Base-by-base conservation (phyloP, 2,113 vertebrate species). In the Gallinago paraguaiae region DNA sequence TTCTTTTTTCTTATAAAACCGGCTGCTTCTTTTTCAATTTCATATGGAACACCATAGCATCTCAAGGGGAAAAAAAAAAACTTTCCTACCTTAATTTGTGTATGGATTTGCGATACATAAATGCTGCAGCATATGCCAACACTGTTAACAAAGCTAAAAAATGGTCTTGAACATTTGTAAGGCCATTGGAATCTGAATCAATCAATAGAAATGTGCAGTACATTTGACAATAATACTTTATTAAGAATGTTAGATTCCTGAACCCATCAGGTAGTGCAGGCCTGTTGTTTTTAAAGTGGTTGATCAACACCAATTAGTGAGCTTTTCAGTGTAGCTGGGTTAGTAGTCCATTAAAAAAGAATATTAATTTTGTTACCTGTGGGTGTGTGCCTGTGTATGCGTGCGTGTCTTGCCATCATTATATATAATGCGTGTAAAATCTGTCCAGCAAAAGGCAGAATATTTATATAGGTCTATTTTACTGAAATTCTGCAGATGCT, bases 401-500 rank as follows among this genome's bases (percentile, higher is more conserved):
- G 79, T 94, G 88, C 3, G 70, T 84, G 78, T 95, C 63, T 97
- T 96, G 76, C 70, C 86, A 43, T 97, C 45, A 67, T 79, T 93
- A 39, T 97, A 54, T 97, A 23, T 95, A 92, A 97, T 90, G 92
- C 95, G 7, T 97, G 96, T 97, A 74, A 97, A 97, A 67, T 81
- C 77, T 98, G 92, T 96, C 65, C 96, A 91, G 95, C 92, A 96
- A 96, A 97, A 97, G 92, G 96, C 92, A 97, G 96, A 97, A 92
- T 95, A 98, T 98, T 98, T 96, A 98, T 98, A 96, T 97, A 98
- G 98, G 97, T 98, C 97, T 98, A 98, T 99, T 98, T 98, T 98
- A 98, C 98, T 99, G 98, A 98, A 99, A 99, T 99, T 99, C 99
- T 99, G 97, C 99, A 99, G 99, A 99, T 99, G 99, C 98, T 99